phyloP scores from a whole-genome alignment of 2,797 vertebrate genomes.

The Podarcis lilfordi region DNA sequence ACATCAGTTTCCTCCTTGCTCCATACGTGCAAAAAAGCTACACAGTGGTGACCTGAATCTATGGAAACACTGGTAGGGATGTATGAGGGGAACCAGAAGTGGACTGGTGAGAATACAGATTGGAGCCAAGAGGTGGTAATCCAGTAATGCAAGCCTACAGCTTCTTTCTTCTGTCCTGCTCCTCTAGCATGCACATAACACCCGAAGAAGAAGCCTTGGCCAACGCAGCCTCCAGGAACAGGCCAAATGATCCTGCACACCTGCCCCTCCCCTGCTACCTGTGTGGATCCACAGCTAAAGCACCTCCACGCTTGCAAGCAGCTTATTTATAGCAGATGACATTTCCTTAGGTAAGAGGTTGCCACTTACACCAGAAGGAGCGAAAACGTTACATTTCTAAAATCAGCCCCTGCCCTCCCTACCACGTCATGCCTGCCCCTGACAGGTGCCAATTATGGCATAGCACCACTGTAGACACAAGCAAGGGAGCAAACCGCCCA shows the following conservation, averaged over 20 bases:
- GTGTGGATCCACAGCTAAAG: not conserved
- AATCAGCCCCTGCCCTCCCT: slow-evolving; percentile 44
- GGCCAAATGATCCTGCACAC: not conserved
- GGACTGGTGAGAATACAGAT: not conserved
- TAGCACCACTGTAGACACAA: slow-evolving; percentile 59
- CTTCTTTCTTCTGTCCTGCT: not conserved
- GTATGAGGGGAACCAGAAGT: not conserved
- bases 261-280: not conserved
- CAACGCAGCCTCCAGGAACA: not conserved
- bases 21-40: no score
- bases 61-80: not conserved
- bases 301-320: not conserved
- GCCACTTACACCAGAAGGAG: slow-evolving; percentile 23
- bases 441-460: slow-evolving; percentile 74
- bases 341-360: slow-evolving; percentile 28
- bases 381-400: slow-evolving; percentile 63
- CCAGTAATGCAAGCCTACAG: not conserved
- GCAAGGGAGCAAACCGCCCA: slow-evolving; percentile 53
- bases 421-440: slow-evolving; percentile 27
- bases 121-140: not conserved
- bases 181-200: not conserved
- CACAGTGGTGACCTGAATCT: no score
- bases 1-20: no score
- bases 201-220: not conserved
- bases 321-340: slow-evolving; percentile 1